phyloP scores from a whole-genome alignment of 1,140 invertebrate species.

The Camponotus vicinus region DNA sequence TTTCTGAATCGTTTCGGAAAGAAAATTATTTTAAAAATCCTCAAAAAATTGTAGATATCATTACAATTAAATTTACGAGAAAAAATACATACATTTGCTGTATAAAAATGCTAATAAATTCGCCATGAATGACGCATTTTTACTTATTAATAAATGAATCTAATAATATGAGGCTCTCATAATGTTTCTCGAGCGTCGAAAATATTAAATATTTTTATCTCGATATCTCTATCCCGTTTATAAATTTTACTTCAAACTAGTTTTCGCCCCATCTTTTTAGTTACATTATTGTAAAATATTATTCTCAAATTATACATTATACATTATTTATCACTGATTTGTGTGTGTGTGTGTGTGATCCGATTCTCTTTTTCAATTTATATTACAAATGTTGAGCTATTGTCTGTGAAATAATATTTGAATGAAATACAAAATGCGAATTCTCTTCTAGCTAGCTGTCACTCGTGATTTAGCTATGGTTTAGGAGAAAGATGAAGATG shows the following conservation, averaged over 20 bases:
- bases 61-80: not conserved
- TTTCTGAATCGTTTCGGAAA: not conserved
- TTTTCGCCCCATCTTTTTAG: not conserved
- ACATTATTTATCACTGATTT: no score
- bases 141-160: not conserved
- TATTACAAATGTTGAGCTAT: not conserved
- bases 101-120: not conserved
- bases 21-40: not conserved
- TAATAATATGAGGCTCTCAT: not conserved
- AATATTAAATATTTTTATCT: not conserved
- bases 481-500: constrained; percentile 31
- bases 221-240: not conserved
- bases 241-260: not conserved
- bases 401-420: not conserved
- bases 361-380: not conserved
- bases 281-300: not conserved
- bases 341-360: not conserved
- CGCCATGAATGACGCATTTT: not conserved
- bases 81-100: not conserved
- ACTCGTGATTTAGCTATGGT: constrained; percentile 2
- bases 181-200: not conserved
- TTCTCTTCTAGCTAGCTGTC: not conserved
- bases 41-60: not conserved
- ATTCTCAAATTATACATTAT: no score
- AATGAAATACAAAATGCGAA: not conserved